phyloP scores from a whole-genome alignment of 2,113 vertebrate genomes.

The Phasianus colchicus region DNA sequence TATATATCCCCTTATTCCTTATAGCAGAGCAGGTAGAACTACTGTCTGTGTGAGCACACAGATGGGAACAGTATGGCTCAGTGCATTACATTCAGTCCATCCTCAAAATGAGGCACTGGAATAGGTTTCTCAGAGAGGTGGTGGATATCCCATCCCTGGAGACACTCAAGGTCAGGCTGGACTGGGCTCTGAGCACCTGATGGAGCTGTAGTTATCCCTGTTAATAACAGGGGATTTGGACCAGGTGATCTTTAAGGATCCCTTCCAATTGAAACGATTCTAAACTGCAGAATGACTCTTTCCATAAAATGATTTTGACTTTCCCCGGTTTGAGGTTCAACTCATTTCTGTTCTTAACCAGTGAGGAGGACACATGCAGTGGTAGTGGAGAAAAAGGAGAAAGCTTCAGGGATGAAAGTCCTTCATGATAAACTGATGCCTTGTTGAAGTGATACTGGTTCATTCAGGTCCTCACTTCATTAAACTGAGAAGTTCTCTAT shows the following conservation, averaged over 20 bases:
- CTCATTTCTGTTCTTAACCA: not conserved
- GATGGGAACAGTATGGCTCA: not conserved
- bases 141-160: too few species aligned
- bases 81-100: not conserved
- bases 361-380: not conserved
- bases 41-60: not conserved
- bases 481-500: slow-evolving; percentile 1
- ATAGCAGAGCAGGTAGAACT: not conserved
- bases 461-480: not conserved
- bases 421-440: not conserved
- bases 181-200: too few species aligned
- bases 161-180: too few species aligned
- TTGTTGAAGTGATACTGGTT: not conserved
- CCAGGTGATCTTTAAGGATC: too few species aligned
- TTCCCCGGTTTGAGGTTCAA: not conserved
- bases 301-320: not conserved
- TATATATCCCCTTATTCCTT: not conserved
- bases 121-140: too few species aligned
- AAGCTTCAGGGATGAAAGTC: not conserved
- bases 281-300: not conserved
- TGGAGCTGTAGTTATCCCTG: too few species aligned
- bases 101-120: not conserved
- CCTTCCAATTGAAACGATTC: not conserved
- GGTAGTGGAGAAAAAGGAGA: not conserved
- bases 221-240: too few species aligned